Percentiles rank a stretch among this genome's conserved stretches.
phyloP scores from a whole-genome alignment of 2,797 vertebrate species.

The Tinamus major region DNA sequence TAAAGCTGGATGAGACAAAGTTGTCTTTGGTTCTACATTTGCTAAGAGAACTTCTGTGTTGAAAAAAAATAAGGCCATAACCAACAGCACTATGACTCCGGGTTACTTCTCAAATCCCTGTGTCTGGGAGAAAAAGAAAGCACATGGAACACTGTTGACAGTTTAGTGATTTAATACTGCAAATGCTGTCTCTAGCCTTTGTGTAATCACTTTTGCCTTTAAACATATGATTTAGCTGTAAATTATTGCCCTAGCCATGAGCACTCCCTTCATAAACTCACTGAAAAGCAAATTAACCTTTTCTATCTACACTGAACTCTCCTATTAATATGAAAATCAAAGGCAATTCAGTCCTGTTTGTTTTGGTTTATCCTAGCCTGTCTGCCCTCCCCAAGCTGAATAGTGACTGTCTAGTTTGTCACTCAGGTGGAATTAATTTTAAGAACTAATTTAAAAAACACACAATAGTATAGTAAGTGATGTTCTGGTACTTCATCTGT shows the following conservation, averaged over 20 bases:
- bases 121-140: slow-evolving; percentile 52
- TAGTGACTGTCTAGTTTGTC: slow-evolving; percentile 61
- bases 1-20: background rate
- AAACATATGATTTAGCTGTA: slow-evolving; percentile 75
- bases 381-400: slow-evolving; percentile 64
- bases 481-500: slow-evolving; percentile 42
- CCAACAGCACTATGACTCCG: background rate
- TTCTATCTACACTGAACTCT: slow-evolving; percentile 71
- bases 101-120: slow-evolving; percentile 40
- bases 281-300: slow-evolving; percentile 81
- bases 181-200: slow-evolving; percentile 56
- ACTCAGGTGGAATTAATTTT: slow-evolving; percentile 73
- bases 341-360: slow-evolving; percentile 64
- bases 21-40: background rate
- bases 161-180: slow-evolving; percentile 46
- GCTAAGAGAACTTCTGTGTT: background rate
- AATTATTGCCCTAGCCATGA: slow-evolving; percentile 73
- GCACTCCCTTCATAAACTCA: slow-evolving; percentile 68
- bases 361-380: slow-evolving; percentile 61
- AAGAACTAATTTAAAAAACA: slow-evolving; percentile 60
- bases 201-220: slow-evolving; percentile 74
- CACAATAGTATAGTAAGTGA: slow-evolving; percentile 38
- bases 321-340: slow-evolving; percentile 78
- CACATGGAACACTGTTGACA: slow-evolving; percentile 27
- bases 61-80: background rate